Evolutionary conservation across 2,888 invertebrate genomes (phyloP).

Genomic region (Anodontia alba): DNA sequence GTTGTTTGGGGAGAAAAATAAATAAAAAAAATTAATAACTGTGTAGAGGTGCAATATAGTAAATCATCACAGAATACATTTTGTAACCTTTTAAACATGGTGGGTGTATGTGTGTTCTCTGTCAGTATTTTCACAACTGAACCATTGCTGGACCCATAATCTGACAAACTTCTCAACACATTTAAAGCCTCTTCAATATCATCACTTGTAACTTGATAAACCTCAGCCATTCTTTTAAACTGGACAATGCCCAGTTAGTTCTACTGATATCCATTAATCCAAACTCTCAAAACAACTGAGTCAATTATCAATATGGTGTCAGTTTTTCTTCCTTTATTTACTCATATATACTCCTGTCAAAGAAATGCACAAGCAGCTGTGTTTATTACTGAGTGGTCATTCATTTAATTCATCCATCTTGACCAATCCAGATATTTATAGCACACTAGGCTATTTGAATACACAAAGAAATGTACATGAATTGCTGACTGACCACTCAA

Average conservation of each 20-base stretch:
- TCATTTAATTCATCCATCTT: slow-evolving; percentile 1
- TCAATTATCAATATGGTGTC: not conserved
- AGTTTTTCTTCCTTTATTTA: too few species aligned
- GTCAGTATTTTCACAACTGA: slow-evolving; percentile 36
- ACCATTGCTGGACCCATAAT: not conserved
- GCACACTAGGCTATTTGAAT: not conserved
- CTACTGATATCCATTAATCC: not conserved
- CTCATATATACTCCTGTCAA: too few species aligned
- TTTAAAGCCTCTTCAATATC: slow-evolving; percentile 62
- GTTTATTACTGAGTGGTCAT: not conserved
- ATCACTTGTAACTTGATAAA: slow-evolving; percentile 37
- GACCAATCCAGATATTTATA: not conserved
- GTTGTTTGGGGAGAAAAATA: too few species aligned
- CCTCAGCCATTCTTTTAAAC: slow-evolving; percentile 15
- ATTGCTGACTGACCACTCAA: slow-evolving; percentile 8
- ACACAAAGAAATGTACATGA: slow-evolving; percentile 22
- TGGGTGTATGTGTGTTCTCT: slow-evolving; percentile 19
- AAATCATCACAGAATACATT: too few species aligned
- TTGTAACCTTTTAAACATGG: not conserved
- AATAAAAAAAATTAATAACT: too few species aligned
- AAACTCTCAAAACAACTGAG: not conserved
- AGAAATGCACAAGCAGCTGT: too few species aligned
- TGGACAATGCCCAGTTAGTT: not conserved
- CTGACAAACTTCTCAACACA: slow-evolving; percentile 42
- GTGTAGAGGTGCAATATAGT: too few species aligned